Evolutionary conservation across 2,888 invertebrate species (phyloP).

Genomic region (Aproaerema taeniolella): DNA sequence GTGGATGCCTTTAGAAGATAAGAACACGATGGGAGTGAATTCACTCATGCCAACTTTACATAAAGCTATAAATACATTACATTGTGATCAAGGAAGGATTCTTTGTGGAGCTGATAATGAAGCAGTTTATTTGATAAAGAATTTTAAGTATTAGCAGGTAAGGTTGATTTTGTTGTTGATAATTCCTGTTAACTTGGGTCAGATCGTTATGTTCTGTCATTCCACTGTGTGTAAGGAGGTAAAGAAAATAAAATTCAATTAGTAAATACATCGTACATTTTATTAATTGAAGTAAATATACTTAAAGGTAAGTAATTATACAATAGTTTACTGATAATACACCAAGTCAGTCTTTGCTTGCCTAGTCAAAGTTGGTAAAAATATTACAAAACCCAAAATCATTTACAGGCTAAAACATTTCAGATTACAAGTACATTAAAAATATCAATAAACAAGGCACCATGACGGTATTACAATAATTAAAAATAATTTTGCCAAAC

Average conservation of each 20-base stretch:
- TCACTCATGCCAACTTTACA: constrained; percentile 85
- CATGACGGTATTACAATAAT: constrained; percentile 18
- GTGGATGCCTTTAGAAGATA: constrained; percentile 84
- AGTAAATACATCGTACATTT: constrained; percentile 48
- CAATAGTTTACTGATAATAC: constrained; percentile 49
- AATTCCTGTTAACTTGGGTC: too few relatives aligned
- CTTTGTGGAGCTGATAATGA: constrained; percentile 93
- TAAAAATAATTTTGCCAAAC: constrained; percentile 28
- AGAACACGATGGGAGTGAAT: constrained; percentile 82
- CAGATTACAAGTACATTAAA: constrained; percentile 9
- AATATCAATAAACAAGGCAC: constrained; percentile 35
- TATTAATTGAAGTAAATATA: constrained; percentile 56
- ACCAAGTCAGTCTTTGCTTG: constrained; percentile 77
- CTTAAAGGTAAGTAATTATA: constrained; percentile 59
- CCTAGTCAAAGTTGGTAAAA: constrained; percentile 67
- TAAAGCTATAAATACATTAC: constrained; percentile 89
- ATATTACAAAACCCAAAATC: constrained; percentile 23
- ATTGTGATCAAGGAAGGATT: constrained; percentile 84
- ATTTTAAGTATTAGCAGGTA: constrained; percentile 76
- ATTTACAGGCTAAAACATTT: constrained; percentile 13
- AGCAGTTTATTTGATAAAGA: constrained; percentile 88
- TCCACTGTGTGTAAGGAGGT: too few relatives aligned
- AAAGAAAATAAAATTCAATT: constrained; percentile 11
- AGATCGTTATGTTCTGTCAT: too few relatives aligned
- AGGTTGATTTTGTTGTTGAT: too few relatives aligned